phyloP scores from a whole-genome alignment of 64 coral and sea anemone genomes.

The Pocillopora damicornis region DNA sequence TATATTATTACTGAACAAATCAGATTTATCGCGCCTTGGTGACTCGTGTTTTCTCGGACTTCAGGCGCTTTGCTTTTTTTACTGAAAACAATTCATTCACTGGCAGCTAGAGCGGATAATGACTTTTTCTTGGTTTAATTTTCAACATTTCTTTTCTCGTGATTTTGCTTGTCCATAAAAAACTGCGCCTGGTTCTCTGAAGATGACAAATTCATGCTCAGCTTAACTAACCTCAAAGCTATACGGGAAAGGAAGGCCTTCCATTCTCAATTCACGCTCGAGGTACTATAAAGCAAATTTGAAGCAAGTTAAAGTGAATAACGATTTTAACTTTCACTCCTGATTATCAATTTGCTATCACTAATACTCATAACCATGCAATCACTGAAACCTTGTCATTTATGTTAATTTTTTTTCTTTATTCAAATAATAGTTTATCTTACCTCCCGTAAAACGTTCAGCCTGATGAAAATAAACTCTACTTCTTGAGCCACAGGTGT shows the following conservation, averaged over 20 bases:
- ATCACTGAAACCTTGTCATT: too few relatives aligned
- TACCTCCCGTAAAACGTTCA: slow-evolving; percentile 97
- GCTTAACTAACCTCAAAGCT: slow-evolving; percentile 85
- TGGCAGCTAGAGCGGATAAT: too few relatives aligned
- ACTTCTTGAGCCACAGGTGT: slow-evolving; percentile 77
- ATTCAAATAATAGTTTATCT: background rate
- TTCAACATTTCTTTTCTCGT: too few relatives aligned
- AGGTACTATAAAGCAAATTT: slow-evolving; percentile 63
- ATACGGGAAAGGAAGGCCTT: slow-evolving; percentile 93
- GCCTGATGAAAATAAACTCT: slow-evolving; percentile 94
- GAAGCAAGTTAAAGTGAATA: background rate
- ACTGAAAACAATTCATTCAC: too few relatives aligned
- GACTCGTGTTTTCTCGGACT: too few relatives aligned
- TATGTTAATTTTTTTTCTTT: background rate
- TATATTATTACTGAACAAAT: too few relatives aligned
- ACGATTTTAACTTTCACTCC: too few relatives aligned
- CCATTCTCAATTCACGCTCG: slow-evolving; percentile 92
- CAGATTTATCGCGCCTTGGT: too few relatives aligned
- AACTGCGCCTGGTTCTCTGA: background rate
- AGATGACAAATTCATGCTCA: background rate
- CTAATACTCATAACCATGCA: too few relatives aligned
- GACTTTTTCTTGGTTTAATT: too few relatives aligned
- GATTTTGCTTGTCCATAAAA: too few relatives aligned
- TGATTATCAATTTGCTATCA: background rate
- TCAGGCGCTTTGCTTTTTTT: too few relatives aligned